Evolutionary conservation across 1,140 invertebrate species (phyloP).

Genomic region (Diabrotica virgifera): DNA sequence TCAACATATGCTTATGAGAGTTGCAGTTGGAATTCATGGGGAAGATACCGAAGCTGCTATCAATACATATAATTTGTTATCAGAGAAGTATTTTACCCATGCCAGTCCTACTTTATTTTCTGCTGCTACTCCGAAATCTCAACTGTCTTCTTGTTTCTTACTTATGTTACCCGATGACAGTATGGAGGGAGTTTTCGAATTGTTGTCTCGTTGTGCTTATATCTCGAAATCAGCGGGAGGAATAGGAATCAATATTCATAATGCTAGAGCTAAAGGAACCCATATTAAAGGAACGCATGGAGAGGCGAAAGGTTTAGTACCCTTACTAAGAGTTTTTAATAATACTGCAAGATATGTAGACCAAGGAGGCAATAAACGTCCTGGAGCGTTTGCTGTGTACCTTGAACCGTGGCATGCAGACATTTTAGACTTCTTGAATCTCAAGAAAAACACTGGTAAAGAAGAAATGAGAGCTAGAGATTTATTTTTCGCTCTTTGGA

Average conservation of each 20-base stretch:
- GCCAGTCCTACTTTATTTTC: slow-evolving; percentile 97
- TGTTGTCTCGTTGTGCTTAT: slow-evolving; percentile 89
- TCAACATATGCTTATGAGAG: slow-evolving; percentile 98
- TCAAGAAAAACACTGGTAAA: slow-evolving; percentile 51
- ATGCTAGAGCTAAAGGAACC: slow-evolving; percentile 88
- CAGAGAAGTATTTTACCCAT: slow-evolving; percentile 96
- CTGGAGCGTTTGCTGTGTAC: slow-evolving; percentile 99
- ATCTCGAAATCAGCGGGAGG: slow-evolving; percentile 98
- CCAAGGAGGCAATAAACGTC: slow-evolving; percentile 96
- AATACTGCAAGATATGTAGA: slow-evolving; percentile 96
- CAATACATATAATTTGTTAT: slow-evolving; percentile 95
- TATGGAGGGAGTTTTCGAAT: slow-evolving; percentile 98
- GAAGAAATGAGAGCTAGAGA: slow-evolving; percentile 92
- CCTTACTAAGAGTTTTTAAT: slow-evolving; percentile 95
- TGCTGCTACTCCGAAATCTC: slow-evolving; percentile 86
- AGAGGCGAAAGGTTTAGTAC: slow-evolving; percentile 93
- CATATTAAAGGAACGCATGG: slow-evolving; percentile 95
- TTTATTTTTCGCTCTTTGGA: slow-evolving; percentile 98
- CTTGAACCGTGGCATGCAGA: slow-evolving; percentile 99
- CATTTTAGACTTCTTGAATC: slow-evolving; percentile 75
- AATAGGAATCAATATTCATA: slow-evolving; percentile 95
- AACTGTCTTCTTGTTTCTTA: slow-evolving; percentile 95
- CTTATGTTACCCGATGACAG: slow-evolving; percentile 95
- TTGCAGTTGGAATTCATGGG: slow-evolving; percentile 94
- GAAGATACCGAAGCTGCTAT: slow-evolving; percentile 91